phyloP scores from a whole-genome alignment of 2,888 invertebrate genomes.

The Aporophyla nigra region DNA sequence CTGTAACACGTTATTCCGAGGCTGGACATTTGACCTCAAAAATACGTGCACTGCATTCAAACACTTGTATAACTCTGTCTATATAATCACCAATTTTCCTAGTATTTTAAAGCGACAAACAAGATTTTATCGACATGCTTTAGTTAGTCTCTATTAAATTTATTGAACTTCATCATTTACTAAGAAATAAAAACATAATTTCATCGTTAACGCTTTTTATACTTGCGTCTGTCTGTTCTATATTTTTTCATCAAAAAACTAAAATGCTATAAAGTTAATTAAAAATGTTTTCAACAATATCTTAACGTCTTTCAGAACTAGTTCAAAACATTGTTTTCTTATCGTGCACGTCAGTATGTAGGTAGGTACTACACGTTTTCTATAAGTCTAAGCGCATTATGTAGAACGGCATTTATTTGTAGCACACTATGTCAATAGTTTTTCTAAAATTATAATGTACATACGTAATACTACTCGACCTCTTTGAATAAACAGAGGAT shows the following conservation, averaged over 20 bases:
- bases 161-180: constrained; percentile 4
- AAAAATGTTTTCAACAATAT: constrained; percentile 14
- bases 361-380: neutral
- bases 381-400: constrained; percentile 7
- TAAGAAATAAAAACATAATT: constrained; percentile 13
- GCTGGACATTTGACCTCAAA: constrained; percentile 79
- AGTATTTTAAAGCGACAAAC: constrained; percentile 33
- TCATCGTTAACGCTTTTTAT: neutral
- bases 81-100: constrained; percentile 36
- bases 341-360: constrained; percentile 6
- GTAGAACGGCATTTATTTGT: constrained; percentile 13
- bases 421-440: constrained; percentile 15
- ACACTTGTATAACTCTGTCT: constrained; percentile 42
- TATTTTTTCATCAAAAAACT: neutral
- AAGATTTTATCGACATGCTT: neutral
- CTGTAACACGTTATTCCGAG: constrained; percentile 71
- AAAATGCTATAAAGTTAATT: neutral
- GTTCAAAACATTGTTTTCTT: constrained; percentile 30
- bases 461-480: neutral
- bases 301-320: constrained; percentile 3
- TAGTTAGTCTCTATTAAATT: too few species aligned
- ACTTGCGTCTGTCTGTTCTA: neutral
- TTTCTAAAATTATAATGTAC: neutral
- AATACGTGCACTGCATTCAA: constrained; percentile 75
- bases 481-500: neutral